phyloP scores from a whole-genome alignment of 2,888 invertebrate genomes.

The Caenorhabditis becei region DNA sequence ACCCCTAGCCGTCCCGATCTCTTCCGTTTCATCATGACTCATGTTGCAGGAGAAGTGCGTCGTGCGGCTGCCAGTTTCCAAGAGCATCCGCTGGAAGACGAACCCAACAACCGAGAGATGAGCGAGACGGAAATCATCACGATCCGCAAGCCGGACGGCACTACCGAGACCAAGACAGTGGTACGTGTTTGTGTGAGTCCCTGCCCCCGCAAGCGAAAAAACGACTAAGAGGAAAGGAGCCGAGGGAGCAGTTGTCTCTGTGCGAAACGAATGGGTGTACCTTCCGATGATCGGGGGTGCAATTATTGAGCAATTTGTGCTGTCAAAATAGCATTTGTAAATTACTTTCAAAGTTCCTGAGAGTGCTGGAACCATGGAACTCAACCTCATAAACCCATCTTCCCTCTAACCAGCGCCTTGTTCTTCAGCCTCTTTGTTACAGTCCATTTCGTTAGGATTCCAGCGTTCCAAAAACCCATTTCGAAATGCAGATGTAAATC shows the following conservation, averaged over 20 bases:
- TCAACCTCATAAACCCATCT: too few species aligned
- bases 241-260: constrained; percentile 24
- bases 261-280: background rate
- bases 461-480: background rate
- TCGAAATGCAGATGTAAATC: background rate
- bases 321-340: constrained; percentile 9
- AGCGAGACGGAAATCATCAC: constrained; percentile 66
- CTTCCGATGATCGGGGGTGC: constrained; percentile 23
- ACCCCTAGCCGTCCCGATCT: constrained; percentile 19
- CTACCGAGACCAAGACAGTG: constrained; percentile 68
- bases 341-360: background rate
- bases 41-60: constrained; percentile 61
- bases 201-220: constrained; percentile 27
- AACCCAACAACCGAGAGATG: constrained; percentile 21
- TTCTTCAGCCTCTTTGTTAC: background rate
- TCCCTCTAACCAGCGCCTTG: background rate
- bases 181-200: constrained; percentile 55
- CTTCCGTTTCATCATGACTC: constrained; percentile 5
- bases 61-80: constrained; percentile 59
- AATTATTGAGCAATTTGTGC: background rate
- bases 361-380: too few species aligned
- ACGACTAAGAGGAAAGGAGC: constrained; percentile 11
- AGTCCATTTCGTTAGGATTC: background rate
- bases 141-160: constrained; percentile 66
- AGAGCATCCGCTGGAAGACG: constrained; percentile 35